Base-by-base conservation (phyloP, 2,888 invertebrate genomes). In the Clistopyga incitator region DNA sequence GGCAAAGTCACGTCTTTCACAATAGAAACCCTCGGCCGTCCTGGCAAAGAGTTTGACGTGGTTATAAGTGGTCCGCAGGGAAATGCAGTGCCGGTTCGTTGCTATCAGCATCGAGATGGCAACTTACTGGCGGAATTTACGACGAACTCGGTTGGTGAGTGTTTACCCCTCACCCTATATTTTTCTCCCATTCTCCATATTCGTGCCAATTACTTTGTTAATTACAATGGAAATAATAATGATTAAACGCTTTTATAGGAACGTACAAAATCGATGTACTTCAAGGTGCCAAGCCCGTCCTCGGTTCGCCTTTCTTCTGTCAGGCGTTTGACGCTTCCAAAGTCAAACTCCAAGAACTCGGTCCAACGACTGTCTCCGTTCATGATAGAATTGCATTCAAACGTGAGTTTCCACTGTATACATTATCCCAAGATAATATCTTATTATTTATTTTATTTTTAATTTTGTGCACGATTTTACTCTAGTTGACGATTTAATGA, bases 101-200 rank as follows among this genome's bases (percentile, higher is more conserved):
- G 99, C 91, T 98, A 98, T 93, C 98, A 98, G 92, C 99, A 99
- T 84, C 98, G 99, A 90, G 98, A 99, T 84, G 99, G 99, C 1
- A 97, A 98, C 90, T 94, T 99, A 78, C 96, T 98, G 92, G 99
- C 99, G 0, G 99, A 99, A 93, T 99, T 97, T 93, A 97, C 97
- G 18, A 96, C 97, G 42, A 96, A 96, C 81, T 96, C 96, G 90
- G 95, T 97, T 29, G 94, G 96, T 96, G 88, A 93, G 92, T 89
- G 72, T 8, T 59, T 0, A 4, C 29, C 2, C 15, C 23, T 45
- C 23, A n/a, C 67, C 23, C n/a, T n/a, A n/a, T n/a, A n/a, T n/a
- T 23, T 42, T 18, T 54, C 38, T 34, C 15, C 6, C 34, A 34
- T 23, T 45, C 18, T 45, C 52, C 18, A 10, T 20, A 54, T 45